Percentiles rank a stretch among this genome's conserved stretches.
Conservation (phyloP, 2,888 invertebrate genomes). For the Dasysyrphus tricinctus region DNA sequence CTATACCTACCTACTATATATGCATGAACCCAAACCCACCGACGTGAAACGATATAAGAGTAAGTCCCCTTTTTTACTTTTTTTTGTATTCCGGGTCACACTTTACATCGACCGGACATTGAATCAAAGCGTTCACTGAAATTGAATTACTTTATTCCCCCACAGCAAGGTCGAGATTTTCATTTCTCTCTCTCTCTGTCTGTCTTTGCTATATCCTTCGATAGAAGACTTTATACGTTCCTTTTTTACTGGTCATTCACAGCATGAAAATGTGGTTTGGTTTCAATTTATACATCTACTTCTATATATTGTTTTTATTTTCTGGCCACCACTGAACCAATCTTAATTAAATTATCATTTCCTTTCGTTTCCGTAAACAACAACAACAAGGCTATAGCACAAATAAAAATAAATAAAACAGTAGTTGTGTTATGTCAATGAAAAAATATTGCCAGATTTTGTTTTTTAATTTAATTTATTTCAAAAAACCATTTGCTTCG, state of each 20-base stretch:
- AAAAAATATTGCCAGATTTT: conserved; percentile 21
- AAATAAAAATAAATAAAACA: conserved; percentile 18
- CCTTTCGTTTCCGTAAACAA: conserved; percentile 41
- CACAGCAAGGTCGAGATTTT: conserved; percentile 50
- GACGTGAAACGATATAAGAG: neutral
- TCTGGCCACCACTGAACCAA: conserved; percentile 56
- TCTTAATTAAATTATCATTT: conserved; percentile 74
- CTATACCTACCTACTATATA: too few species aligned
- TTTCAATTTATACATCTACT: neutral
- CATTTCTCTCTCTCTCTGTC: neutral
- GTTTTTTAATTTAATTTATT: neutral
- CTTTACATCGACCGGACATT: conserved; percentile 61
- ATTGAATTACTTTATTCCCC: conserved; percentile 65
- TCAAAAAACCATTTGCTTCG: neutral
- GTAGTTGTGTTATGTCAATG: conserved; percentile 1
- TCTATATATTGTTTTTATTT: conserved; percentile 3
- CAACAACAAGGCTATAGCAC: conserved; percentile 5
- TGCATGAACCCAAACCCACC: neutral
- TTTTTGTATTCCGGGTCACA: conserved; percentile 51
- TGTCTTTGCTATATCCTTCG: neutral
- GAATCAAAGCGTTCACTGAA: conserved; percentile 62
- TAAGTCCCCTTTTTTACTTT: neutral
- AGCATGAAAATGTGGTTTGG: conserved; percentile 22
- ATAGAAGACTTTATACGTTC: neutral
- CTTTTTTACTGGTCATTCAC: conserved; percentile 2